Conservation (phyloP, 2,113 vertebrate genomes). For the Phainopepla nitens region DNA sequence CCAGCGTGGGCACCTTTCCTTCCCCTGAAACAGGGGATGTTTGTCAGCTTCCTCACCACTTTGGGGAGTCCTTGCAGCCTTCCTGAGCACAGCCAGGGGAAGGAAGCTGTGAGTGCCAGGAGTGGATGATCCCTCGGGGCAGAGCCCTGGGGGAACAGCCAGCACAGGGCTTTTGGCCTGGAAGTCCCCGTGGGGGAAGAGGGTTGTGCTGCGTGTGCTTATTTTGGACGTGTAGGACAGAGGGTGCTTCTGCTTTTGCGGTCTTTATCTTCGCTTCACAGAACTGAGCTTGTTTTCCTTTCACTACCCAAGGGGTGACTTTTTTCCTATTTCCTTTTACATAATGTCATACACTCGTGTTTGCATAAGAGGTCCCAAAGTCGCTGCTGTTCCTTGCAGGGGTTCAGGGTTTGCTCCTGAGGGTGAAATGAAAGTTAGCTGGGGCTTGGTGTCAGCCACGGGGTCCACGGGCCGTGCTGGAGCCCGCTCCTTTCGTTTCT, state of each 20-base stretch:
- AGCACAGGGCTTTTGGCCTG: background rate
- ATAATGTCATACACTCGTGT: rapidly evolving
- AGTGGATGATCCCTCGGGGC: rapidly evolving
- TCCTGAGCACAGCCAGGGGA: background rate
- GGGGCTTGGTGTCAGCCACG: background rate
- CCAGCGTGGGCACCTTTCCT: background rate
- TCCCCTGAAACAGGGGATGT: rapidly evolving
- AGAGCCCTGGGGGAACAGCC: background rate
- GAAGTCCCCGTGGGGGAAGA: background rate
- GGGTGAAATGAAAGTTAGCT: background rate
- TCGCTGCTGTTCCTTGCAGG: rapidly evolving
- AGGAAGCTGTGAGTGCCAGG: background rate
- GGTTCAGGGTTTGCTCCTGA: background rate
- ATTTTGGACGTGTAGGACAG: background rate
- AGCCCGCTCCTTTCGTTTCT: rapidly evolving
- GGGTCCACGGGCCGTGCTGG: rapidly evolving
- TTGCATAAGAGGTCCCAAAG: background rate
- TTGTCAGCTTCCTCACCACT: background rate
- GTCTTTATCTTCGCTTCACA: background rate
- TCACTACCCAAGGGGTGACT: background rate
- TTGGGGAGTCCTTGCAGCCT: background rate
- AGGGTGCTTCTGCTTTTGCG: conserved; percentile 26
- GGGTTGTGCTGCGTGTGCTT: background rate
- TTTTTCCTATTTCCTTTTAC: conserved; percentile 34
- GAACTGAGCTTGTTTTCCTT: conserved; percentile 34